These are phyloP conservation scores for Clanis bilineata DNA, from an alignment of 2,888 invertebrate genomes.

Conservation along the genomic window DNA sequence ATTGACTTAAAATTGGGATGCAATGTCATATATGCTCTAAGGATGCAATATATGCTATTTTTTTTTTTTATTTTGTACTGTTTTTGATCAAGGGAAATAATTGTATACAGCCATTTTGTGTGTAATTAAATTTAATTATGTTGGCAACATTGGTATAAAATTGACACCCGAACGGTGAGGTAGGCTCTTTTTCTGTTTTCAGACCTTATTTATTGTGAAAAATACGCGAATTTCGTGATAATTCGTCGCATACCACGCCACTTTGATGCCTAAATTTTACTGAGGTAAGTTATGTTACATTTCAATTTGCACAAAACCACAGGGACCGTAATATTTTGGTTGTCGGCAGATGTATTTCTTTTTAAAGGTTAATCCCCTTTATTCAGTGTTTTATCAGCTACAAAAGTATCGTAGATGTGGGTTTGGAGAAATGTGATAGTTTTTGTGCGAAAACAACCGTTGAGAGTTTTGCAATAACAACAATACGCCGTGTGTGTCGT, in stretches of 20 bases:
- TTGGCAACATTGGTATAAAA: slow-evolving; percentile 58
- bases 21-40: too few species aligned
- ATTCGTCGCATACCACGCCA: slow-evolving; percentile 60
- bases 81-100: too few species aligned
- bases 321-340: slow-evolving; percentile 47
- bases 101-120: neutral
- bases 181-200: slow-evolving; percentile 82
- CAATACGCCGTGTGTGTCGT: neutral
- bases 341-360: slow-evolving; percentile 66
- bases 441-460: slow-evolving; percentile 15
- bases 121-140: slow-evolving; percentile 21
- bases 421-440: slow-evolving; percentile 18
- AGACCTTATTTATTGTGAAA: slow-evolving; percentile 74
- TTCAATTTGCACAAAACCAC: slow-evolving; percentile 15
- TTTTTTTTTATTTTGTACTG: too few species aligned
- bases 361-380: slow-evolving; percentile 66
- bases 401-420: neutral
- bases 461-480: neutral
- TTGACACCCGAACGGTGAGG: slow-evolving; percentile 80
- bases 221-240: slow-evolving; percentile 66
- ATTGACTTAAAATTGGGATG: too few species aligned
- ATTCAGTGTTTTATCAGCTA: slow-evolving; percentile 15
- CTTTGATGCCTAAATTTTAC: slow-evolving; percentile 76
- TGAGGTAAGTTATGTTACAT: slow-evolving; percentile 61
- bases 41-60: too few species aligned